Base-by-base conservation (phyloP, 1,140 invertebrate genomes). In the Helicorthomorpha holstii region DNA sequence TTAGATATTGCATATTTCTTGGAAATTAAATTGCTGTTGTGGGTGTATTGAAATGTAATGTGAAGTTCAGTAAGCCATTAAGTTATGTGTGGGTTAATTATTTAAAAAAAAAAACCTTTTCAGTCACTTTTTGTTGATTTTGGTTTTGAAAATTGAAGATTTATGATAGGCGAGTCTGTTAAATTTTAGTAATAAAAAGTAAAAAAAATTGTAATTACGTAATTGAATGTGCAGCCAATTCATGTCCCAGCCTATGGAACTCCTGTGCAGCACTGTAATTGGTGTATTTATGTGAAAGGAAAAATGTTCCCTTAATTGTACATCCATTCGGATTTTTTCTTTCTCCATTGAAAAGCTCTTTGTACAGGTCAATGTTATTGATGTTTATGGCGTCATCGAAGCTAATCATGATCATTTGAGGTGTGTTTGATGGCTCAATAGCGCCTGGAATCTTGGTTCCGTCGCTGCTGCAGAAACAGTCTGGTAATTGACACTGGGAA, bases 271-370 rank as follows among this genome's bases (percentile, higher is more conserved):
- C 88, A 1, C 89, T 92, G 68, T 97, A 97, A 68, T 98, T 95
- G 61, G 87, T 91, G 70, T 93, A 96, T 65, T 96, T 94, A 73
- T 97, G 92, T 0, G 92, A 96, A n/a, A 97, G 78, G 70, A 98
- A 98, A 77, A 87, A 95, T 1, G 92, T 97, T 49, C 87, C 83
- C 68, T 91, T 93, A 65, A 98, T 95, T 60, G 92, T 83, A 68
- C 94, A 98, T 29, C 91, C 89, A 63, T 97, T 96, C 34, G 91
- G 89, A 64, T 96, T 96, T 66, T 88, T 89, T 50, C 90, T 76
- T 59, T 85, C 81, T 22, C 82, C 80, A 64, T 84, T 86, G 73
- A 95, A 93, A 44, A 94, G 89, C 63, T 93, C 85, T 66, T 90
- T 85, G 75, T 94, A 95, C 3, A 95, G 70, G 53, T 89, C 87